Conservation (phyloP, 2,113 vertebrate species). For the Theristicus caerulescens region DNA sequence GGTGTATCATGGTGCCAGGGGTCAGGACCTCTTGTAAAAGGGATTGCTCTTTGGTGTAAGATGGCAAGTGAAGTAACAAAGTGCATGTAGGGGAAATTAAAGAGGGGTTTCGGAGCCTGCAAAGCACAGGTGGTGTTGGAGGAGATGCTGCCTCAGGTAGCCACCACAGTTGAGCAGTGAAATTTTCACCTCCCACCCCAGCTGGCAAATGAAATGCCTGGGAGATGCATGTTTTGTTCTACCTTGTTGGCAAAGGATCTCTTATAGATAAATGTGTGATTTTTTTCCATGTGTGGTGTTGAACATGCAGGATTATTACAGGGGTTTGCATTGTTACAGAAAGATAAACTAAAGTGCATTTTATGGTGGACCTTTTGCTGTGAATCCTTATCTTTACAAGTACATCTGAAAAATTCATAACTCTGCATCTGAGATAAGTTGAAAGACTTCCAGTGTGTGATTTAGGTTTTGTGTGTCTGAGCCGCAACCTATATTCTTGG, state of each 20-base stretch:
- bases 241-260: neutral
- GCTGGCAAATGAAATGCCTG: neutral
- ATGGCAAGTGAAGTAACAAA: neutral
- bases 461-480: neutral
- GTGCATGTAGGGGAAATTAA: neutral
- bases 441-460: neutral
- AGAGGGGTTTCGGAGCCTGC: neutral
- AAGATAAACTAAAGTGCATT: neutral
- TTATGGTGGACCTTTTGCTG: neutral
- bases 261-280: neutral
- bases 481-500: neutral
- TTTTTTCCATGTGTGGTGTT: neutral
- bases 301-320: neutral
- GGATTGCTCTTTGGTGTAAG: neutral
- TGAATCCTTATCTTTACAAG: neutral
- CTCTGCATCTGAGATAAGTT: neutral
- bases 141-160: neutral
- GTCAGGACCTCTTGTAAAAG: neutral
- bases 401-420: neutral
- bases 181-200: neutral
- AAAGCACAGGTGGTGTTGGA: neutral
- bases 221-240: neutral
- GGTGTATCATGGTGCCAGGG: neutral
- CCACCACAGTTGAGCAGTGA: neutral
- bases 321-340: neutral